A percentile compares a stretch with the other conserved stretches of the same genome.
Conservation (phyloP, 2,113 vertebrate genomes). For the Neotoma lepida region DNA sequence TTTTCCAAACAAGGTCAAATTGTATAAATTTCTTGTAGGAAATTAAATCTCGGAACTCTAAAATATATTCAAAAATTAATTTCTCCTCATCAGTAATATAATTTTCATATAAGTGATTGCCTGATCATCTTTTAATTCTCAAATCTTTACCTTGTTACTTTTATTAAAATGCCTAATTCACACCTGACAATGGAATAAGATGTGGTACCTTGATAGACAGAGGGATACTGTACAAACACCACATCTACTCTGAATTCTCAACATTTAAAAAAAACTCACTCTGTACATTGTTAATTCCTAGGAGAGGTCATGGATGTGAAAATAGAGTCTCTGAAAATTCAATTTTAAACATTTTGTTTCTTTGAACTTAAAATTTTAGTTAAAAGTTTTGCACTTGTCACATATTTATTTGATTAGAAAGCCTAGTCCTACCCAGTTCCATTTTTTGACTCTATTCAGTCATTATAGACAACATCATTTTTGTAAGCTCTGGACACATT, state of each 20-base stretch:
- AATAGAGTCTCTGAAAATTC: not conserved
- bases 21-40: not conserved
- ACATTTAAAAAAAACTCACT: not conserved
- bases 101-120: not conserved
- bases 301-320: not conserved
- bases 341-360: not conserved
- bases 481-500: not conserved
- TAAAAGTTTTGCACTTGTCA: not conserved
- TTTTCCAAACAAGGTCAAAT: not conserved
- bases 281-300: not conserved
- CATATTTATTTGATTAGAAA: no score
- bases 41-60: not conserved
- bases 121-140: not conserved
- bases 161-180: not conserved
- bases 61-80: not conserved
- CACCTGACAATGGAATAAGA: not conserved
- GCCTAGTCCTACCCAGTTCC: accelerated
- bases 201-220: accelerated
- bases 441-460: not conserved
- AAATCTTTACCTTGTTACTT: not conserved
- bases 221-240: not conserved
- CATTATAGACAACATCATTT: not conserved
- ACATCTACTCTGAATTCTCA: not conserved
- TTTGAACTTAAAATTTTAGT: not conserved
- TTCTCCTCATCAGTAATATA: not conserved